phyloP scores from a whole-genome alignment of 2,888 invertebrate genomes.

The Celastrina argiolus region DNA sequence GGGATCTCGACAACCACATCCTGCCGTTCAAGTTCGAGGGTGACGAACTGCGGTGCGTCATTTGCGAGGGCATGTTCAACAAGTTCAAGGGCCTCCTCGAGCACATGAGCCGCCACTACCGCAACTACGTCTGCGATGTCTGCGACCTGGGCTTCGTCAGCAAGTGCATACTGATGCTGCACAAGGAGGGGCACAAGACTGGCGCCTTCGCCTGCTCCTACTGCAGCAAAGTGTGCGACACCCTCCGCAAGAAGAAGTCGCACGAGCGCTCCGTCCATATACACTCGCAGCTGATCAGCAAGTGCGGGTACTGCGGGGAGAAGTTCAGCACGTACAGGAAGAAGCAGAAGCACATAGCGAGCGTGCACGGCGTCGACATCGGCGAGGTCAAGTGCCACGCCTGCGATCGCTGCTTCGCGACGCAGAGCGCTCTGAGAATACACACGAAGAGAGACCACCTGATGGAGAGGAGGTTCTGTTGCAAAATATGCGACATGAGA shows the following conservation, averaged over 20 bases:
- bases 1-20: conserved; percentile 45
- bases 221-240: conserved; percentile 39
- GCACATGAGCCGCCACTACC: conserved; percentile 46
- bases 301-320: conserved; percentile 43
- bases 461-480: conserved; percentile 37
- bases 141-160: conserved; percentile 41
- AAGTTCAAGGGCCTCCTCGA: conserved; percentile 41
- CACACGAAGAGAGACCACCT: conserved; percentile 37
- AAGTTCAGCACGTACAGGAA: conserved; percentile 29
- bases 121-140: conserved; percentile 42
- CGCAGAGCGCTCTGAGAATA: conserved; percentile 41
- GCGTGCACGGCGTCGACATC: conserved; percentile 36
- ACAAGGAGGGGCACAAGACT: conserved; percentile 31
- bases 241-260: conserved; percentile 33
- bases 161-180: conserved; percentile 27
- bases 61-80: conserved; percentile 37
- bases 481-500: conserved; percentile 35
- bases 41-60: conserved; percentile 36
- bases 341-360: conserved; percentile 37
- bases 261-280: conserved; percentile 36
- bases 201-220: conserved; percentile 37
- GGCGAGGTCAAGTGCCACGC: conserved; percentile 37
- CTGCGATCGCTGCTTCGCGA: conserved; percentile 46
- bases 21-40: conserved; percentile 45
- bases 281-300: conserved; percentile 30